Percentiles rank a stretch among this genome's conserved stretches.
Conservation (phyloP, 2,113 vertebrate species). For the Pao palembangensis region DNA sequence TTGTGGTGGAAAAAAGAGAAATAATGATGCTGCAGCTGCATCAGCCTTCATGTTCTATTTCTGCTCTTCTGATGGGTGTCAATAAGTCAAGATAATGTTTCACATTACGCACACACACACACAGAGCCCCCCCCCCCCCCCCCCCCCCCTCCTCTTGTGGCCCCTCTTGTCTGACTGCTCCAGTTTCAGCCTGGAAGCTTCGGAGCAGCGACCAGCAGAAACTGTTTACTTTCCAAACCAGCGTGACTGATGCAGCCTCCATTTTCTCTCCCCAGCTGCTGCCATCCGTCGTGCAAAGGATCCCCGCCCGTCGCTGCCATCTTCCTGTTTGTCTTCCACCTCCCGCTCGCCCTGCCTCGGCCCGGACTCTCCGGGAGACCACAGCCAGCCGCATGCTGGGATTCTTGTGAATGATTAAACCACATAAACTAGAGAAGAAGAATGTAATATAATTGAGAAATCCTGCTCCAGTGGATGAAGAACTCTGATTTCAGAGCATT, state of each 20-base stretch:
- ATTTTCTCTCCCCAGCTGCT: conserved; percentile 53
- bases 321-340: conserved; percentile 54
- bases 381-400: conserved; percentile 46
- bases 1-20: not conserved
- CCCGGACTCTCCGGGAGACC: conserved; percentile 39
- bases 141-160: not conserved
- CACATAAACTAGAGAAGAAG: conserved; percentile 63
- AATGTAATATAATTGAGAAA: conserved; percentile 78
- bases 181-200: conserved; percentile 18
- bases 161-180: conserved; percentile 39
- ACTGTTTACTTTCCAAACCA: conserved; percentile 58
- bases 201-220: conserved; percentile 33
- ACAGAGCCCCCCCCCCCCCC: not conserved
- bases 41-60: too few species aligned
- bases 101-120: not conserved
- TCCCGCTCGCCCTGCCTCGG: conserved; percentile 14
- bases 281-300: conserved; percentile 54
- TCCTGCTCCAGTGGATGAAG: conserved; percentile 72
- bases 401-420: conserved; percentile 54
- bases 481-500: conserved; percentile 51
- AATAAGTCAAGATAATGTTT: conserved; percentile 39
- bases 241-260: conserved; percentile 51
- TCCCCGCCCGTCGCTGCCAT: conserved; percentile 53
- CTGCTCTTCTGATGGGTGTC: conserved; percentile 10
- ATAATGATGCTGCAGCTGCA: too few species aligned